Evolutionary conservation across 1,140 invertebrate species (phyloP).

Genomic region (Tigriopus japonicus): DNA sequence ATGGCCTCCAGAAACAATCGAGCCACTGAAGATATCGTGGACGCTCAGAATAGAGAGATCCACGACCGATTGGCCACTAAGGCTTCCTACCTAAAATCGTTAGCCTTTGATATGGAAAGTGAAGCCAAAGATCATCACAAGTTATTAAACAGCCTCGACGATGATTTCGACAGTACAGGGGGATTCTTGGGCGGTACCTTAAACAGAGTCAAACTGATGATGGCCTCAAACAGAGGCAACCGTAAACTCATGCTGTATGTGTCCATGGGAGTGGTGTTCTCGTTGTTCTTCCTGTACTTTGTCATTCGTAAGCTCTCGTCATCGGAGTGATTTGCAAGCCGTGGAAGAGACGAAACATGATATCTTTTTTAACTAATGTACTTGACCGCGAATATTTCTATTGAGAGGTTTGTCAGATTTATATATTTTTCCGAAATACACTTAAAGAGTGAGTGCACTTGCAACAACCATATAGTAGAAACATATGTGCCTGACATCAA

Average conservation of each 20-base stretch:
- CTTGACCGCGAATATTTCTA: no score
- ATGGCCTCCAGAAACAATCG: background rate
- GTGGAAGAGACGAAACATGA: no score
- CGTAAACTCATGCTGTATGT: background rate
- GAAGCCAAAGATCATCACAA: conserved; percentile 10
- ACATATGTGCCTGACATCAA: no score
- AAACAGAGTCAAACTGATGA: background rate
- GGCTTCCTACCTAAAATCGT: conserved; percentile 3
- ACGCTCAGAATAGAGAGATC: conserved; percentile 5
- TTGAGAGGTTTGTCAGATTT: no score
- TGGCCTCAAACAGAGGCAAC: background rate
- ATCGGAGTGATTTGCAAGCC: conserved; percentile 74
- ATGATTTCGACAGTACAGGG: conserved; percentile 2
- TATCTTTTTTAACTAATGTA: no score
- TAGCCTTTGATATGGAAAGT: conserved; percentile 3
- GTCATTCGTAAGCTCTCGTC: conserved; percentile 36
- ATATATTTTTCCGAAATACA: no score
- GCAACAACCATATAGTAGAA: no score
- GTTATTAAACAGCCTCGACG: background rate
- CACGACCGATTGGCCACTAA: background rate
- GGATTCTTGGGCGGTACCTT: background rate
- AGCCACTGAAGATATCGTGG: background rate
- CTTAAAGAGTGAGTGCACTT: no score
- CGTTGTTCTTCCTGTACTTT: background rate
- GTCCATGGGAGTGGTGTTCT: background rate